Conservation (phyloP, 2,888 invertebrate genomes). For the Tortricodes alternella region DNA sequence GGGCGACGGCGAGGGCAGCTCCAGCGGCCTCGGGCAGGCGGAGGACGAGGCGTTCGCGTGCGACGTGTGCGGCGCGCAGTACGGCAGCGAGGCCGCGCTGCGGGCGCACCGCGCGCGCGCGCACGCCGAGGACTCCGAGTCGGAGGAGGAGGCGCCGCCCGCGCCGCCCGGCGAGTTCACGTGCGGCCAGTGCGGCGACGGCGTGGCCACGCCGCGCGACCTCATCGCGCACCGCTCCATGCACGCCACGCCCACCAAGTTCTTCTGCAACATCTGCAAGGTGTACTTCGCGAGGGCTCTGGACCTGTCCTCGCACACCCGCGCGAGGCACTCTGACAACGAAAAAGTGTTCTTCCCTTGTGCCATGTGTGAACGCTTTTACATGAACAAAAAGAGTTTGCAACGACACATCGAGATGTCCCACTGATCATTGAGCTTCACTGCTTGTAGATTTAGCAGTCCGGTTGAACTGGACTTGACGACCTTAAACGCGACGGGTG, state of each 20-base stretch:
- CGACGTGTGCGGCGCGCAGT: constrained; percentile 83
- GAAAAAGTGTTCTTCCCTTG: constrained; percentile 82
- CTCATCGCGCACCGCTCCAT: constrained; percentile 81
- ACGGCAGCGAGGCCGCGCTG: constrained; percentile 81
- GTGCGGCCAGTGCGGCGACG: constrained; percentile 81
- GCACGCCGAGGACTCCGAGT: constrained; percentile 73
- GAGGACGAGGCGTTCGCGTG: constrained; percentile 77
- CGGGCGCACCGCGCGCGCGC: constrained; percentile 84
- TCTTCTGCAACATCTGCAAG: constrained; percentile 84
- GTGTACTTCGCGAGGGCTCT: constrained; percentile 74
- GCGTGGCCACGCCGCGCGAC: constrained; percentile 79
- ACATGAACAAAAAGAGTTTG: constrained; percentile 80
- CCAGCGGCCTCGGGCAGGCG: constrained; percentile 47
- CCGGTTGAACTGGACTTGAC: constrained; percentile 14
- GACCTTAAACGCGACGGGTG: not conserved
- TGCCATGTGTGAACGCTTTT: constrained; percentile 82
- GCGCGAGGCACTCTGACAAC: constrained; percentile 76
- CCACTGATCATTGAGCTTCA: constrained; percentile 62
- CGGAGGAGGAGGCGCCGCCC: constrained; percentile 62
- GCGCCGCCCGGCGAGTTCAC: constrained; percentile 75
- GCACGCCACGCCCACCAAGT: constrained; percentile 77
- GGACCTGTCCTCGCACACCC: constrained; percentile 74
- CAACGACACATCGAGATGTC: constrained; percentile 80
- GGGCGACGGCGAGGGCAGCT: constrained; percentile 59
- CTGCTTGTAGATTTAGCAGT: constrained; percentile 14